Base-by-base conservation (phyloP, 1,140 invertebrate species). In the Zaprionus ornatus region DNA sequence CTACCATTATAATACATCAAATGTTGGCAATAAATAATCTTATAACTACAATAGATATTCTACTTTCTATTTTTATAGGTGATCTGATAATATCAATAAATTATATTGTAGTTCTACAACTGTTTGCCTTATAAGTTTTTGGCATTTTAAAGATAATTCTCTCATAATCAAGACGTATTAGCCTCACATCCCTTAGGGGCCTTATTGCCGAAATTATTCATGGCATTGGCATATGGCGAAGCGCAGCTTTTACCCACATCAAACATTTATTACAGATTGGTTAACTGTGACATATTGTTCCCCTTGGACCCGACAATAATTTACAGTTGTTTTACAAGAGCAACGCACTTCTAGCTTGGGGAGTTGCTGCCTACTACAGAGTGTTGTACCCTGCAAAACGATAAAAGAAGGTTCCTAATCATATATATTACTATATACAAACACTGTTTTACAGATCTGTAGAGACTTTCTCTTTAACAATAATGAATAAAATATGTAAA, bases 191-290 rank as follows among this genome's bases (percentile, higher is more conserved):
- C 45, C 17, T n/a, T 48, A 1, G 42, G 42, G n/a, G 7, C 17
- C 42, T 17, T 54, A 23, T 35, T 32, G 17, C 19, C 15, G 10
- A 40, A 60, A 42, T 56, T 45, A 60, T 60, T 25, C 19, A 42
- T 29, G 7, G 3, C 5, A 56, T 29, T 55, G 42, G 23, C 54
- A 37, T 45, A n/a, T 54, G 29, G 59, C n/a, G 15, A n/a, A 27
- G 27, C 32, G 19, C 27, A 25, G 37, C 25, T 25, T 17, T 35
- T 48, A 50, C 42, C 57, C 57, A 45, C 66, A 67, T 80, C 61
- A 27, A 40, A 70, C 77, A 84, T 73, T 77, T 60, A 73, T 77
- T 84, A 63, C 81, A 84, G 50, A 80, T 84, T 84, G 73, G 64
- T 75, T 68, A 69, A 85, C 74, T 62, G 42, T 78, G 63, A 85